Evolutionary conservation across 2,113 vertebrate species (phyloP).

Genomic region (Ameiurus melas): DNA sequence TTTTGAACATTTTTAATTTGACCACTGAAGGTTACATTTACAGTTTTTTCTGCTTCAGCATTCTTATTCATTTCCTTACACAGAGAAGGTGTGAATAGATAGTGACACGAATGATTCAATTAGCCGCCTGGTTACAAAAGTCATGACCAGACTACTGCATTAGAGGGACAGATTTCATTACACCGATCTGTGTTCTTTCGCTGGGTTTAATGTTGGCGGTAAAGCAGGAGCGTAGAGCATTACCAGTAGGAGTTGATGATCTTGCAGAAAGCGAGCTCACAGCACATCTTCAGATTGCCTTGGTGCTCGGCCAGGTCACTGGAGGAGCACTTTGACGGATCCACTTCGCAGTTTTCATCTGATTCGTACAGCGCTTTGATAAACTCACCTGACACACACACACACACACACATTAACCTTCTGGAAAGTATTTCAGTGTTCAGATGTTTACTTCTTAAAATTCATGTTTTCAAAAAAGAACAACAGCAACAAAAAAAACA

Average conservation of each 20-base stretch:
- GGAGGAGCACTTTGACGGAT: slow-evolving; percentile 86
- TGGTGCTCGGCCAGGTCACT: slow-evolving; percentile 90
- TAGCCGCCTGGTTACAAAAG: background rate
- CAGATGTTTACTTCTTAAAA: background rate
- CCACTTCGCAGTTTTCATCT: slow-evolving; percentile 97
- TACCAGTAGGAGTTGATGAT: slow-evolving; percentile 87
- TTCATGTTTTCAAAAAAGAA: background rate
- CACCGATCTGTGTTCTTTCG: background rate
- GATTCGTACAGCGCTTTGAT: slow-evolving; percentile 98
- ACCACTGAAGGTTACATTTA: background rate
- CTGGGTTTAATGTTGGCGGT: background rate
- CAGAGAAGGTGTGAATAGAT: background rate
- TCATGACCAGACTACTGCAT: background rate
- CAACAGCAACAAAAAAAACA: background rate
- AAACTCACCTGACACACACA: slow-evolving; percentile 83
- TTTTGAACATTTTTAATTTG: background rate
- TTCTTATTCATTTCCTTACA: background rate
- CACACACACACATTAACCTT: background rate
- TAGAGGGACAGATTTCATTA: background rate
- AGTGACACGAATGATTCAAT: background rate
- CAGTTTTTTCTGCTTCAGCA: background rate
- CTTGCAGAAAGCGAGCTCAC: slow-evolving; percentile 97
- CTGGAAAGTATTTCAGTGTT: background rate
- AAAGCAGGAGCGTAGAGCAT: background rate
- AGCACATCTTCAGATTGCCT: slow-evolving; percentile 98